phyloP scores from a whole-genome alignment of 2,113 vertebrate genomes.

The Crocuta crocuta region DNA sequence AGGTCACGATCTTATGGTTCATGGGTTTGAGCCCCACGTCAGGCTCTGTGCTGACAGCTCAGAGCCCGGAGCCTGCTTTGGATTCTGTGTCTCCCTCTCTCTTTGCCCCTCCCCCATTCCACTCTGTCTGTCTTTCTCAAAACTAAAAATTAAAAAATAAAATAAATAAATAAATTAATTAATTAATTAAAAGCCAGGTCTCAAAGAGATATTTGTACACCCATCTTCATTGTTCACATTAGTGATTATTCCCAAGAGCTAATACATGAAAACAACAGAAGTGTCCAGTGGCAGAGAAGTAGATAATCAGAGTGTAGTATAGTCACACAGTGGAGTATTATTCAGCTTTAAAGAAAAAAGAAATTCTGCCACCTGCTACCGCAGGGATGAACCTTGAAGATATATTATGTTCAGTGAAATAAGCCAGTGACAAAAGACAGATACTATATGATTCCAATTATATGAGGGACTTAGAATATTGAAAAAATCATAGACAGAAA shows the following conservation, averaged over 20 bases:
- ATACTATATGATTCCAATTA: not conserved
- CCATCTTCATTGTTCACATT: not conserved
- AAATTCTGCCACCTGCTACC: not conserved
- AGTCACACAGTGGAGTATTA: rapidly evolving
- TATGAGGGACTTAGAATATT: not conserved
- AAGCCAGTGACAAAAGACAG: not conserved
- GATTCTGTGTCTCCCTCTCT: too few species aligned
- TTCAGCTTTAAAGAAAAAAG: not conserved
- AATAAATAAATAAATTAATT: too few species aligned
- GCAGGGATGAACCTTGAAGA: not conserved
- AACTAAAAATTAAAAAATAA: too few species aligned
- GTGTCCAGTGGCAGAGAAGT: rapidly evolving
- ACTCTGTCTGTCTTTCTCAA: too few species aligned
- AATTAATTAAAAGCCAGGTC: not conserved
- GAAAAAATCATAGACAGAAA: not conserved
- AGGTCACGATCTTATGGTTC: too few species aligned
- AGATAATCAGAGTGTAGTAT: rapidly evolving
- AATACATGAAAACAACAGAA: not conserved
- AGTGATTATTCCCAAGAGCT: too few species aligned
- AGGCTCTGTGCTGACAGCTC: too few species aligned
- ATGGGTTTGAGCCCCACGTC: too few species aligned
- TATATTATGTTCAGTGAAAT: not conserved
- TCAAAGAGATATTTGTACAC: not conserved
- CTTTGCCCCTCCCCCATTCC: too few species aligned
- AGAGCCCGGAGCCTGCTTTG: too few species aligned